A percentile compares a stretch with the other conserved stretches of the same genome.
Conservation (phyloP, 2,888 invertebrate species). For the Parnassius mnemosyne region DNA sequence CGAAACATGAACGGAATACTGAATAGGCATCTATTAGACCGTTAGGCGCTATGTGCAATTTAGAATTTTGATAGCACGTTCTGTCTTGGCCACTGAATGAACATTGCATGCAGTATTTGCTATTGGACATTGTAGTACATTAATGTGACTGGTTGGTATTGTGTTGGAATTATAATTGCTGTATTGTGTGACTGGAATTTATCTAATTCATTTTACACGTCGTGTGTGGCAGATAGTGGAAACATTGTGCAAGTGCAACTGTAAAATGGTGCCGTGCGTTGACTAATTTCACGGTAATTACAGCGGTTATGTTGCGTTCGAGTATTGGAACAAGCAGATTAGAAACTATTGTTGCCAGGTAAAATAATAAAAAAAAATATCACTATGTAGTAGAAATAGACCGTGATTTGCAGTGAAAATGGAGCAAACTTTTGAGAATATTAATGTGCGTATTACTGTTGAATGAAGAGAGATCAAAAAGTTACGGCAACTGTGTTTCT, state of each 20-base stretch:
- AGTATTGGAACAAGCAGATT: neutral
- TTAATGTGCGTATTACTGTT: too few species aligned
- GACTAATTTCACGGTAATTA: conserved; percentile 8
- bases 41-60: conserved; percentile 26
- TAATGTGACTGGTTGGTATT: conserved; percentile 25
- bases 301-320: conserved; percentile 3
- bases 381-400: too few species aligned
- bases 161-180: conserved; percentile 51
- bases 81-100: conserved; percentile 25
- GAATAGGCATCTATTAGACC: conserved; percentile 19
- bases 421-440: too few species aligned
- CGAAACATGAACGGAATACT: conserved; percentile 23
- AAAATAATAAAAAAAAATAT: neutral
- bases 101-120: conserved; percentile 19
- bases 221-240: conserved; percentile 31
- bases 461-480: too few species aligned
- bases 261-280: conserved; percentile 2
- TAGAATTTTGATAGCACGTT: conserved; percentile 22
- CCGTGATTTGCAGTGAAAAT: too few species aligned
- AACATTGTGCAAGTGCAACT: conserved; percentile 28
- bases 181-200: conserved; percentile 52
- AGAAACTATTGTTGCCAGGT: neutral
- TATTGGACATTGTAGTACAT: conserved; percentile 20
- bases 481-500: too few species aligned
- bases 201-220: conserved; percentile 33